A percentile compares a stretch with the other conserved stretches of the same genome.
Evolutionary conservation across 2,113 vertebrate genomes (phyloP).

Genomic region (Athene cunicularia): DNA sequence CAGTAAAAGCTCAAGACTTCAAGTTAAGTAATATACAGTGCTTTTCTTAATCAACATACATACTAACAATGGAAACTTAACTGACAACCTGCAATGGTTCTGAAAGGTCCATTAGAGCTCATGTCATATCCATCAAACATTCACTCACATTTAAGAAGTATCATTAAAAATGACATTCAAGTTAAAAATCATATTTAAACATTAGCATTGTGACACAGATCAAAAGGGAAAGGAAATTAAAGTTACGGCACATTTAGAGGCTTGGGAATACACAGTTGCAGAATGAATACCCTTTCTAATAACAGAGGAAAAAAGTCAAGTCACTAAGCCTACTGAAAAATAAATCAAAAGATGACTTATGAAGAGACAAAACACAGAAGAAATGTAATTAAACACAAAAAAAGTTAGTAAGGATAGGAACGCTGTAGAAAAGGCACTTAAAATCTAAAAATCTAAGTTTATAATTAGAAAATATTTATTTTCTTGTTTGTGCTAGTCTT

Average conservation of each 20-base stretch:
- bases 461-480: neutral
- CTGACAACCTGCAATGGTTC: constrained; percentile 10
- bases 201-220: neutral
- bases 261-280: neutral
- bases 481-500: neutral
- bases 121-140: neutral
- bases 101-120: constrained; percentile 23
- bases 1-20: constrained; percentile 41
- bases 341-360: neutral
- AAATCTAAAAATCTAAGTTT: neutral
- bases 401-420: neutral
- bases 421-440: neutral
- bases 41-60: constrained; percentile 6
- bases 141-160: neutral
- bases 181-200: constrained; percentile 9
- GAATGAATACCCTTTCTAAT: neutral
- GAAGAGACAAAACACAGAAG: neutral
- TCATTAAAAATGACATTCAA: constrained; percentile 6
- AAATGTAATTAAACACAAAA: neutral
- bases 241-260: neutral
- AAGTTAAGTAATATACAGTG: neutral
- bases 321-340: neutral
- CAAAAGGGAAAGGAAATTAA: neutral
- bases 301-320: neutral
- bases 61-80: constrained; percentile 42